Conservation (phyloP, 2,888 invertebrate genomes). For the Elegia similella region DNA sequence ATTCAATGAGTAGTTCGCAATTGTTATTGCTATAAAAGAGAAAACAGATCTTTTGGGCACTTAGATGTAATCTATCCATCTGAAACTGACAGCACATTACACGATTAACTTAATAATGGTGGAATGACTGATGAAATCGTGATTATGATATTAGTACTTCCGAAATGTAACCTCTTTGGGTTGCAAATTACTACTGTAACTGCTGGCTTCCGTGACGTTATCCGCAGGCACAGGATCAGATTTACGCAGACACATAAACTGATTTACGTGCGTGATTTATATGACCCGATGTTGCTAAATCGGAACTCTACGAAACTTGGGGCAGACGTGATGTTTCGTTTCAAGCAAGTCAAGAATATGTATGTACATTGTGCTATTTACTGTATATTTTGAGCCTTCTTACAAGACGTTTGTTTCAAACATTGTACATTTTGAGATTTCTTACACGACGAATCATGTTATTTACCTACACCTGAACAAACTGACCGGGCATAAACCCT, state of each 20-base stretch:
- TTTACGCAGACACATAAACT: constrained; percentile 25
- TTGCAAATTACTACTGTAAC: neutral
- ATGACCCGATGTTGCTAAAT: constrained; percentile 37
- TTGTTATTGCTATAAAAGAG: neutral
- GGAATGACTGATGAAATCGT: constrained; percentile 17
- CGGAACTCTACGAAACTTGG: constrained; percentile 3
- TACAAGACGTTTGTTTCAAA: neutral
- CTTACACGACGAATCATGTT: no score
- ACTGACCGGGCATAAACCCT: no score
- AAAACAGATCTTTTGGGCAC: neutral
- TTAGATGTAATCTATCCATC: neutral
- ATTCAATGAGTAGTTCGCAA: neutral
- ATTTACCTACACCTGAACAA: no score
- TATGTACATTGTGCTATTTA: no score
- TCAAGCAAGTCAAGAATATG: neutral
- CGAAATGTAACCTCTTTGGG: neutral
- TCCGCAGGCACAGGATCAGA: constrained; percentile 21
- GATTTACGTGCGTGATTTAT: constrained; percentile 42
- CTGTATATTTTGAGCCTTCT: no score
- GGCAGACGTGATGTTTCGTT: neutral
- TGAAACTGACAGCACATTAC: constrained; percentile 2
- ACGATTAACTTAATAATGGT: constrained; percentile 7
- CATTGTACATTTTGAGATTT: no score
- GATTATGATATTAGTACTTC: constrained; percentile 10
- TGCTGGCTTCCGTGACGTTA: constrained; percentile 5